Conservation (phyloP, 1,140 invertebrate genomes). For the Psilanteris sp. region DNA sequence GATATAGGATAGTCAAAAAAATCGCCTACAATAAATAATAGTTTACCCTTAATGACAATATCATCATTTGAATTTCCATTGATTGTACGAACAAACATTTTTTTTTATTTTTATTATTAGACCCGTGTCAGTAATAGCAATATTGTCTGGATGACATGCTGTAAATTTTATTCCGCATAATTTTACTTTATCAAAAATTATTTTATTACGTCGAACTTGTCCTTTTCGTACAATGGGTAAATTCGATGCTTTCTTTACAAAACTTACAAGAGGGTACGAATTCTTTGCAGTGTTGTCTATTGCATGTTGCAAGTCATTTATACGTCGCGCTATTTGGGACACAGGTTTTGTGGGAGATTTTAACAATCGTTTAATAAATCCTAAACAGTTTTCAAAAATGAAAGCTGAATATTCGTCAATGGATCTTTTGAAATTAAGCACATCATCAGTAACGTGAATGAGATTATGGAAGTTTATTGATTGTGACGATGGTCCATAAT, state of each 20-base stretch:
- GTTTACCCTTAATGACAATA: constrained; percentile 5
- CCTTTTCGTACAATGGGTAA: neutral
- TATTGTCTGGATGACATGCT: constrained; percentile 6
- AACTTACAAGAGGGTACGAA: constrained; percentile 7
- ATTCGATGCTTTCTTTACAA: neutral
- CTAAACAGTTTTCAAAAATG: constrained; percentile 20
- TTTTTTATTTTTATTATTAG: constrained; percentile 13
- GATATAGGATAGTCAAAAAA: constrained; percentile 13
- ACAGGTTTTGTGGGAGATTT: constrained; percentile 18
- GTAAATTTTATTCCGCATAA: constrained; percentile 6
- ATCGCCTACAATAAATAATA: neutral
- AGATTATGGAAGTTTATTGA: constrained; percentile 46
- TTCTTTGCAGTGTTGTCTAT: neutral
- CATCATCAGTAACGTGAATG: constrained; percentile 40
- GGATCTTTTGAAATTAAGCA: constrained; percentile 1
- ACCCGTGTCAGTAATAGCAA: constrained; percentile 2
- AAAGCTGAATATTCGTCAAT: constrained; percentile 22
- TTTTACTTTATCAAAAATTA: constrained; percentile 6
- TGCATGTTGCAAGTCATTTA: constrained; percentile 2
- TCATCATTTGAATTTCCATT: constrained; percentile 1
- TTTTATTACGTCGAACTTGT: constrained; percentile 1
- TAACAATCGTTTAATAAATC: constrained; percentile 11
- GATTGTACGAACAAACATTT: constrained; percentile 8
- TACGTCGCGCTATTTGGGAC: constrained; percentile 10
- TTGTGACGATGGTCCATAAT: constrained; percentile 37